A percentile compares a stretch with the other conserved stretches of the same genome.
These are phyloP conservation scores for Galerucella pusilla DNA, from an alignment of 2,888 invertebrate species.

Conservation along the genomic window DNA sequence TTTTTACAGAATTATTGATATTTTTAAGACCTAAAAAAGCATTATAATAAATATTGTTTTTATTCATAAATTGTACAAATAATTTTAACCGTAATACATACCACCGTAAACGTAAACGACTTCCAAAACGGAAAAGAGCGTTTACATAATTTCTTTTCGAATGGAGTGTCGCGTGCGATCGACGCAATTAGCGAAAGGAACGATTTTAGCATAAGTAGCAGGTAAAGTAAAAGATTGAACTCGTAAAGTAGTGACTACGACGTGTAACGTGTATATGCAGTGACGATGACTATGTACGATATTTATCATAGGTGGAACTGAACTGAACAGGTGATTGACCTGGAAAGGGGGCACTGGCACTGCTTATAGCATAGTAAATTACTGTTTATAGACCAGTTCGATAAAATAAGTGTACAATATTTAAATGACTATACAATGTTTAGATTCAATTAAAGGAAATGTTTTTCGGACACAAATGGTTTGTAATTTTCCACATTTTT, in stretches of 20 bases:
- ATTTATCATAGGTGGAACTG: conserved; percentile 29
- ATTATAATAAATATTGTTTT: background rate
- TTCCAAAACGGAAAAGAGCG: background rate
- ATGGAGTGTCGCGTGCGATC: conserved; percentile 26
- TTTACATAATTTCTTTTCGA: conserved; percentile 7
- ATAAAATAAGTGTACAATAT: background rate
- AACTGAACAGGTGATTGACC: conserved; percentile 59
- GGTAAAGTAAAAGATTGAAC: conserved; percentile 20
- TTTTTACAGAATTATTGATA: too few relatives aligned
- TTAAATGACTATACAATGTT: background rate
- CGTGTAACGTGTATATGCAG: conserved; percentile 17
- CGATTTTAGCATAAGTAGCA: conserved; percentile 18
- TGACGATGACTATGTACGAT: conserved; percentile 13
- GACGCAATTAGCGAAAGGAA: conserved; percentile 36
- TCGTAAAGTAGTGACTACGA: conserved; percentile 20
- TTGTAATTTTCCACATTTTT: too few relatives aligned
- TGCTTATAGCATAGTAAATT: conserved; percentile 35
- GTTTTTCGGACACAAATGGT: too few relatives aligned
- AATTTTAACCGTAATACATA: background rate
- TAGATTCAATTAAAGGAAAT: too few relatives aligned
- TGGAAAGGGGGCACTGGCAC: conserved; percentile 62
- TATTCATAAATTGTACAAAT: background rate
- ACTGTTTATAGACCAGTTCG: conserved; percentile 8
- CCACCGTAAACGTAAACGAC: background rate
- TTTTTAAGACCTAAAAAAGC: too few relatives aligned